A percentile compares a stretch with the other conserved stretches of the same genome.
Evolutionary conservation across 2,888 invertebrate species (phyloP).

Genomic region (Caenorhabditis parvicauda): DNA sequence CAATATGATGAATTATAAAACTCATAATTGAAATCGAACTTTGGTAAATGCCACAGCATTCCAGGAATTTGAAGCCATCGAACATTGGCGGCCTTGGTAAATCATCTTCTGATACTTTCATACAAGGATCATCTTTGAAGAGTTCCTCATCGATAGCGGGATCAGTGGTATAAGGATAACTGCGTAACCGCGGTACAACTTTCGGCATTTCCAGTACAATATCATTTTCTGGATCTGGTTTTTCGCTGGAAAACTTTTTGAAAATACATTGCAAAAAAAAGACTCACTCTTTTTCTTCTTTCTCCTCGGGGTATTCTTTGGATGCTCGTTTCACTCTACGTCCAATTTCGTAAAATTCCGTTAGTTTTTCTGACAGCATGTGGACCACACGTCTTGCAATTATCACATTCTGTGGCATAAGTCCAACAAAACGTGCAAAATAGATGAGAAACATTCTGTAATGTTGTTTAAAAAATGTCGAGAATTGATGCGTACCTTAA

Average conservation of each 20-base stretch:
- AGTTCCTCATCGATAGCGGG: no score
- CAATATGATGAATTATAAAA: conserved; percentile 78
- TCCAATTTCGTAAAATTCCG: neutral
- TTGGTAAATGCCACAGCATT: conserved; percentile 19
- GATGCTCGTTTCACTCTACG: neutral
- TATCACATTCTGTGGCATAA: conserved; percentile 40
- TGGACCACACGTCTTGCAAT: conserved; percentile 37
- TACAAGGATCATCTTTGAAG: no score
- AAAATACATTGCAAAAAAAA: no score
- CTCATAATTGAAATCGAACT: conserved; percentile 67
- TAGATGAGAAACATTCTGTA: conserved; percentile 12
- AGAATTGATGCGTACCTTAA: conserved; percentile 3
- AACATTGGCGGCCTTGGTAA: neutral
- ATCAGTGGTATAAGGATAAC: no score
- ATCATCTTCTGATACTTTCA: neutral
- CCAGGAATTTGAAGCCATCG: conserved; percentile 3
- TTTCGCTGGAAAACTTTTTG: no score
- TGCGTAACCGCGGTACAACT: neutral
- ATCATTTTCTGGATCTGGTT: neutral
- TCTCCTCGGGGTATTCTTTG: neutral
- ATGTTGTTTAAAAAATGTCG: neutral
- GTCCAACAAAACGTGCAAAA: conserved; percentile 28
- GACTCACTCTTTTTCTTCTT: no score
- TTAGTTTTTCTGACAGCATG: conserved; percentile 22
- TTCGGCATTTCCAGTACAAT: neutral